These are phyloP conservation scores for Argopecten irradians DNA, from an alignment of 1,140 invertebrate species.

Conservation along the genomic window DNA sequence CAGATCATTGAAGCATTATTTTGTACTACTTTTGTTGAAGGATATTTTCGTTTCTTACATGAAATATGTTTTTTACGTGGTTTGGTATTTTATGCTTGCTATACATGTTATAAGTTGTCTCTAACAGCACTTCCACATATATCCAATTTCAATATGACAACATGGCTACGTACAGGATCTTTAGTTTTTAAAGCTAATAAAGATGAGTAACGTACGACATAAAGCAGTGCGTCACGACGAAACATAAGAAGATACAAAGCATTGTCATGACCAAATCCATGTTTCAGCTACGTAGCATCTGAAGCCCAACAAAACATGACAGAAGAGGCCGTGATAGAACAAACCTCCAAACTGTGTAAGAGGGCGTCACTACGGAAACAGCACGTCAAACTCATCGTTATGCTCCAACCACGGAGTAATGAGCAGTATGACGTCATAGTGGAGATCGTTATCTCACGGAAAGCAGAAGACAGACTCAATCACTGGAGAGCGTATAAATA, in stretches of 20 bases:
- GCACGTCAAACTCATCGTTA: slow-evolving; percentile 35
- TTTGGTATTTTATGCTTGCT: no score
- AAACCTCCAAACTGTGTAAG: slow-evolving; percentile 26
- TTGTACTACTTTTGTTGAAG: not conserved
- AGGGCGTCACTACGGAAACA: slow-evolving; percentile 18
- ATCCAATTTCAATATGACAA: no score
- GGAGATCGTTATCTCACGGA: slow-evolving; percentile 39
- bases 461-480: slow-evolving; percentile 42
- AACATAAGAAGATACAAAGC: not conserved
- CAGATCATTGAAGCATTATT: no score
- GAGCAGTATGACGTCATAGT: slow-evolving; percentile 35
- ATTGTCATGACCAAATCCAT: not conserved
- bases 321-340: not conserved
- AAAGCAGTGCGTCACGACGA: not conserved
- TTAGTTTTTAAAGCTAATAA: not conserved
- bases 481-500: slow-evolving; percentile 37
- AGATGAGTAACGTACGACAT: not conserved
- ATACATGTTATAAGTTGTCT: no score
- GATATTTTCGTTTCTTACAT: not conserved
- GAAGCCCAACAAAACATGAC: slow-evolving; percentile 31
- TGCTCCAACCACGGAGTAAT: slow-evolving; percentile 33
- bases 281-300: slow-evolving; percentile 37
- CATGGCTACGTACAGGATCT: not conserved
- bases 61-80: not conserved
- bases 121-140: no score